Evolutionary conservation across 2,888 invertebrate species (phyloP), one percentile per base, ranked within the genome.

Genomic region (Sicus ferrugineus): DNA sequence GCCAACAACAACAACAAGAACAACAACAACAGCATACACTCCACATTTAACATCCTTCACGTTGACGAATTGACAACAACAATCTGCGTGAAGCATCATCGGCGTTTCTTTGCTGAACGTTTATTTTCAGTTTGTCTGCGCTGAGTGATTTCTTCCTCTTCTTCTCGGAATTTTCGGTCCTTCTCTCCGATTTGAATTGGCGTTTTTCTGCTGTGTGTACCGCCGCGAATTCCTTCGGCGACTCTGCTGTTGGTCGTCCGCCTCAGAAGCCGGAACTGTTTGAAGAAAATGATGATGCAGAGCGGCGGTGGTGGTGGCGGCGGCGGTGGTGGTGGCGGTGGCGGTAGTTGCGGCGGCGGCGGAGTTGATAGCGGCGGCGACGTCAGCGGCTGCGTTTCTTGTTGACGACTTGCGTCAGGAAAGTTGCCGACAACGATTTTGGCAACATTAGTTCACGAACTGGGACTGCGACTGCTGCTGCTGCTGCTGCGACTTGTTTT

Each of bases 381-480:
- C 38, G 11, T 9, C 11, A 34, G 50, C 19, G n/a, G 50, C 50
- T 46, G 19, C 46, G 30, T 30, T 26, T 48, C 38, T 42, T 42
- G 56, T 66, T 66, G 66, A 66, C 56, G 66, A 58, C 56, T 66
- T 66, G 66, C 58, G 66, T 66, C 66, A 66, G 58, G 66, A 66
- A 66, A 66, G 66, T 66, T 66, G 65, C 54, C 46, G n/a, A 46
- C 46, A 16, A 42, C 66, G 66, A 50, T 58, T 66, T 66, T 58
- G 58, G 66, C 54, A 65, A 56, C 65, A 54, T 54, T 54, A 54
- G 34, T 65, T 54, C 28, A 16, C 26, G 34, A 16, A 11, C n/a
- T 3, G 56, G 14, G 34, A n/a, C 30, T 2, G 34, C 58, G 58
- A 28, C 28, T 26, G 23, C 1, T 11, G 56, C 23, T 23, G 4